Conservation (phyloP, 2,797 vertebrate genomes). For the Netta rufina region DNA sequence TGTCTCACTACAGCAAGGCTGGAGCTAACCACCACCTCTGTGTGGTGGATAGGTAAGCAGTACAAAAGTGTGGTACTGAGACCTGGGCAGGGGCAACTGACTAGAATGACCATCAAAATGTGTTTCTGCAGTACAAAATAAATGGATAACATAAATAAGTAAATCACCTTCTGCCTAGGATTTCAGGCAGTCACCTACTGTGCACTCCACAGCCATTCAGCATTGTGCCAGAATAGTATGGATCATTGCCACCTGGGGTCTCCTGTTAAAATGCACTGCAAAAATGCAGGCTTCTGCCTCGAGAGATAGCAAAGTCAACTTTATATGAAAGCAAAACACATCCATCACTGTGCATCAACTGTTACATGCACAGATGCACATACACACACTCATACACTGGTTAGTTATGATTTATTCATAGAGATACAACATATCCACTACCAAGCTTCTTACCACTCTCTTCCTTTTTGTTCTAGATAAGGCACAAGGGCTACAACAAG, state of each 20-base stretch:
- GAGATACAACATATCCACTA: not conserved
- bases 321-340: not conserved
- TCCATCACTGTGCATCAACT: not conserved
- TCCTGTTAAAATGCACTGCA: not conserved
- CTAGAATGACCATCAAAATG: not conserved
- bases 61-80: not conserved
- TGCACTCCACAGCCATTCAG: not conserved
- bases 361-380: not conserved
- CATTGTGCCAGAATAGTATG: not conserved
- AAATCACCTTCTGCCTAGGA: not conserved
- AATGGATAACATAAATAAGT: not conserved
- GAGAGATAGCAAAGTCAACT: not conserved
- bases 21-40: not conserved
- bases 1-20: not conserved
- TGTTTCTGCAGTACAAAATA: not conserved
- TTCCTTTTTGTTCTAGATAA: not conserved
- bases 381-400: fast-evolving
- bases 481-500: not conserved
- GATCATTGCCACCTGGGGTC: not conserved
- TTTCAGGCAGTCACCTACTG: not conserved
- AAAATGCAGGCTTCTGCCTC: not conserved
- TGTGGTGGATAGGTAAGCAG: fast-evolving
- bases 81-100: not conserved
- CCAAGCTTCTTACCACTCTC: not conserved
- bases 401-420: not conserved